phyloP scores from a whole-genome alignment of 2,888 invertebrate species.

The Pristionchus fissidentatus region DNA sequence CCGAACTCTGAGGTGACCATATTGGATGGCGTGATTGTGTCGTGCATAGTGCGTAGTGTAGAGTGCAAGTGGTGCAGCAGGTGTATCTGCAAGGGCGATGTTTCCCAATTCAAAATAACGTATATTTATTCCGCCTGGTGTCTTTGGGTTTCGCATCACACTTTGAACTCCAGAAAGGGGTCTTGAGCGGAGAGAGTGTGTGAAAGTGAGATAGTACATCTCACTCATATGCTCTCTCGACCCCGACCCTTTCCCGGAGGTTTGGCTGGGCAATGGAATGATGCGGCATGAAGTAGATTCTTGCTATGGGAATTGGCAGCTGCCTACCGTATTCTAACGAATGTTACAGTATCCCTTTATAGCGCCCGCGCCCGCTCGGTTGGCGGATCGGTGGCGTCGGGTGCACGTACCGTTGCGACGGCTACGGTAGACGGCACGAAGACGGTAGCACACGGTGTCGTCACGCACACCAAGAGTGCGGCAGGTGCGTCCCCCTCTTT shows the following conservation, averaged over 20 bases:
- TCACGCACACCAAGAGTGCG: constrained; percentile 75
- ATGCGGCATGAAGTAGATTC: neutral
- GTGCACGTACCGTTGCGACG: constrained; percentile 70
- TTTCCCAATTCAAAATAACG: neutral
- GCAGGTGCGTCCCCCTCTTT: constrained; percentile 59
- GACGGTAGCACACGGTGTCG: constrained; percentile 73
- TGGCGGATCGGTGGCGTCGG: constrained; percentile 71
- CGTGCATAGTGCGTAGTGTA: neutral
- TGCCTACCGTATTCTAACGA: neutral
- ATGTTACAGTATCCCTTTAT: constrained; percentile 41
- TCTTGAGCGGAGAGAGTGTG: too few relatives aligned
- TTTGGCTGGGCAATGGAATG: too few relatives aligned
- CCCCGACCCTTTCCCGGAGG: too few relatives aligned
- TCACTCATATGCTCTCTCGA: too few relatives aligned
- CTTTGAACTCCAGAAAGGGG: too few relatives aligned
- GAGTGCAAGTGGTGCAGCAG: neutral
- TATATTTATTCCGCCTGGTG: constrained; percentile 28
- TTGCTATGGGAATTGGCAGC: neutral
- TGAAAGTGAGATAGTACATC: too few relatives aligned
- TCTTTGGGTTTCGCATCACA: too few relatives aligned
- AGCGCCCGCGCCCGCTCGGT: constrained; percentile 71
- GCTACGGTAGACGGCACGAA: constrained; percentile 71
- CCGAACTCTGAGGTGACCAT: constrained; percentile 68
- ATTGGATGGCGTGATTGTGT: constrained; percentile 14
- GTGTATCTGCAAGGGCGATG: neutral